Evolutionary conservation across 2,888 invertebrate species (phyloP), one percentile per base, ranked within the genome.

Genomic region (Hybos culiciformis): DNA sequence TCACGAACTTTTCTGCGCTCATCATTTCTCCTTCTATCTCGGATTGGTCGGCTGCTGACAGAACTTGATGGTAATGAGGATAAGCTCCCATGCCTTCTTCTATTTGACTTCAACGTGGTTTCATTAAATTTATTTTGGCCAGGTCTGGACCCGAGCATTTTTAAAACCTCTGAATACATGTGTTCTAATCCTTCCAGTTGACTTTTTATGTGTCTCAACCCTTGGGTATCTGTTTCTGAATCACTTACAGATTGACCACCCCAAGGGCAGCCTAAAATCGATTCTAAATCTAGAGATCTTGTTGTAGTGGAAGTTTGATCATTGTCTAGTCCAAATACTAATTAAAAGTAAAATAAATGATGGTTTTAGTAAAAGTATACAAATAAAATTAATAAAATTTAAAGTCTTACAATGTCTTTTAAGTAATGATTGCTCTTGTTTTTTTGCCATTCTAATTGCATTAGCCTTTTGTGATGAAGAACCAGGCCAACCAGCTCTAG

Each of bases 11-110:
- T 83, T 61, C 82, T 81, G 48, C 83, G 69, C 42, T 82, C 79
- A 34, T 85, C 84, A 44, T 77, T 74, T 33, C 76, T 66, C 49
- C 81, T 65, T 60, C 44, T 32, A 54, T 84, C 84, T 39, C 83
- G 67, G 11, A 78, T 75, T 0, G 83, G 84, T 39, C 84, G 70
- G 51, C 82, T 82, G 64, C 83, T 83, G 6, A 85, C 83, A 0
- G 85, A 85, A 50, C 83, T 83, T 2, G 85, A 85, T 1, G 85
- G 85, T 19, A 86, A 68, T 0, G 86, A 86, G 0, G 85, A 85
- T 70, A 87, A 78, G 55, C 84, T 85, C 31, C 86, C 86, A 57
- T 85, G 83, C 1, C 81, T 71, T 39, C 79, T 67, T 51, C 71
- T 70, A 0, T 70, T 66, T 46, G 70, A 50, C 15, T 59, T 37